phyloP scores from a whole-genome alignment of 2,888 invertebrate genomes.

The Himalopsyche kuldschensis region DNA sequence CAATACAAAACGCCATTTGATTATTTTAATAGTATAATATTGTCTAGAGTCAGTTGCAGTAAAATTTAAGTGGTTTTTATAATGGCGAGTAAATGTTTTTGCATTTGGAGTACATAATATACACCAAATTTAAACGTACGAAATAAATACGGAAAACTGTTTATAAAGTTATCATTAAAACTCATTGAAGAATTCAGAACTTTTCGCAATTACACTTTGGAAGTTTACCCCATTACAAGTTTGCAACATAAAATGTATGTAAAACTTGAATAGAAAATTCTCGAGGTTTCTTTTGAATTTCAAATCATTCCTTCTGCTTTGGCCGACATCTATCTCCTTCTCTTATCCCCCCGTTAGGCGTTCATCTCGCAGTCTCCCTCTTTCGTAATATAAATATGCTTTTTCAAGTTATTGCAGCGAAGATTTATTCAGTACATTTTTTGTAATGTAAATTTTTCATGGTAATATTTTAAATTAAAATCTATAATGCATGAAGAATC shows the following conservation, averaged over 20 bases:
- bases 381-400: conserved; percentile 37
- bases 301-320: conserved; percentile 35
- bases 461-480: conserved; percentile 36
- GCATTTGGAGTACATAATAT: background rate
- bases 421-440: conserved; percentile 39
- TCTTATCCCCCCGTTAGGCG: background rate
- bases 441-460: conserved; percentile 35
- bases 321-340: background rate
- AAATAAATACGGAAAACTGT: background rate
- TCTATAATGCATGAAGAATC: conserved; percentile 36
- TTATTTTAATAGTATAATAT: no score
- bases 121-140: background rate
- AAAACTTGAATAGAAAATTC: conserved; percentile 38
- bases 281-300: conserved; percentile 39
- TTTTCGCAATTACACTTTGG: conserved; percentile 27
- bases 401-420: conserved; percentile 35
- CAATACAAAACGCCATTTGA: no score
- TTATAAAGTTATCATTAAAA: background rate
- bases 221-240: conserved; percentile 22
- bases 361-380: conserved; percentile 12
- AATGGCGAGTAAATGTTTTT: background rate
- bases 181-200: background rate
- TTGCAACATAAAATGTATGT: conserved; percentile 32
- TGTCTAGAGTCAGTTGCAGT: no score
- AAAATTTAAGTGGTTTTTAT: no score